Evolutionary conservation across 2,113 vertebrate species (phyloP).

Genomic region (Aptenodytes forsteri): DNA sequence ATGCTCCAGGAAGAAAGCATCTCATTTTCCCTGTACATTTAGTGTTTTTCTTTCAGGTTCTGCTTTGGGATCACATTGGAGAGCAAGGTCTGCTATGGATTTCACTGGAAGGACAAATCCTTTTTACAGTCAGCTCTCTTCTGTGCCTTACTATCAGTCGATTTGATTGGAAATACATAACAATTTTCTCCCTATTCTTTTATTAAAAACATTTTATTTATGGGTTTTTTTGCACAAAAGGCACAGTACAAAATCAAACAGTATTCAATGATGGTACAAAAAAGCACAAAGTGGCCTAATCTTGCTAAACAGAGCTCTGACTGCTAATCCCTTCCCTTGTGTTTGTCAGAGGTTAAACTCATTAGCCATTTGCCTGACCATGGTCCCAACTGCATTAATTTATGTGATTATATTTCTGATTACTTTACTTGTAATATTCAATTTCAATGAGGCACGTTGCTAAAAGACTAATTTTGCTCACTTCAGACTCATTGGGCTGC

Average conservation of each 20-base stretch:
- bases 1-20: background rate
- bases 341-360: constrained; percentile 52
- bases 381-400: background rate
- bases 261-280: background rate
- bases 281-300: background rate
- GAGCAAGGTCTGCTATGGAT: background rate
- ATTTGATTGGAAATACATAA: background rate
- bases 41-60: background rate
- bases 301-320: background rate
- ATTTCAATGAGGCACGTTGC: background rate
- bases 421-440: background rate
- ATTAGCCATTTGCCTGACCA: constrained; percentile 13
- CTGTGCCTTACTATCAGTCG: background rate
- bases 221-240: background rate
- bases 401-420: background rate
- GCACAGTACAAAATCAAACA: background rate
- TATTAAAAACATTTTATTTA: background rate
- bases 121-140: background rate
- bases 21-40: background rate
- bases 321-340: background rate
- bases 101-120: background rate
- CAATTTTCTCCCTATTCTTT: background rate
- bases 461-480: background rate
- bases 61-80: background rate
- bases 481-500: background rate